Base-by-base conservation (phyloP, 2,888 invertebrate species). In the Sympetrum striolatum region DNA sequence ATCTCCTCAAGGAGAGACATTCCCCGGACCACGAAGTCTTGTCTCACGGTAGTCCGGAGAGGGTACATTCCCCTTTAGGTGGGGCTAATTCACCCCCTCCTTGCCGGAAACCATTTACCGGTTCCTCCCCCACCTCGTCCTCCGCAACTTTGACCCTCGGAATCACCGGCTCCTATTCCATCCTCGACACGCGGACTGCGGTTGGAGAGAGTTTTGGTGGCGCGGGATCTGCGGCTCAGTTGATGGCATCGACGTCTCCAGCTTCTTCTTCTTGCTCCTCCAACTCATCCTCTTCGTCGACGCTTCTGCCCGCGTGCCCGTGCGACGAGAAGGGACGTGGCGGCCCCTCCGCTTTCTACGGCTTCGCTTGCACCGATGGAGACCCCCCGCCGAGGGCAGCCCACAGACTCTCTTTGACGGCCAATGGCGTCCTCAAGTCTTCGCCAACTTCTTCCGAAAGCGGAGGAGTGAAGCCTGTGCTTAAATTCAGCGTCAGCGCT, bases 401-500 rank as follows among this genome's bases (percentile, higher is more conserved):
- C 37, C 60, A 91, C 90, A 58, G 44, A 15, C 25, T 48, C 79
- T 18, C 39, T 79, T 48, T 80, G 91, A 91, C 90, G 82, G 14
- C 25, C 12, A 44, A 48, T 25, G 48, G 81, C 35, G 31, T 53
- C 58, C 82, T 82, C 58, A 82, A 82, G 58, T 81, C 39, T 25
- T 53, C 81, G 25, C 81, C 90, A 53, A 18, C 44, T 6, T 31
- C 82, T 18, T 90, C 90, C 58, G 91, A 91, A 53, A 58, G 86
- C 18, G 14, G 90, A 2, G 90, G 80, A n/a, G 35, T 94, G 91
- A 97, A 97, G 93, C 98, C 98, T 35, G 95, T 97, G 93, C 95
- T 98, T 92, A 98, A 98, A 94, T 98, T 98, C 94, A 98, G 98
- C 96, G 98, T 98, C 92, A 98, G 97, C 95, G 98, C 98, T 81